Percentiles rank a stretch among this genome's conserved stretches.
phyloP scores from a whole-genome alignment of 1,140 invertebrate genomes.

The Hyposmocoma kahamanoa region DNA sequence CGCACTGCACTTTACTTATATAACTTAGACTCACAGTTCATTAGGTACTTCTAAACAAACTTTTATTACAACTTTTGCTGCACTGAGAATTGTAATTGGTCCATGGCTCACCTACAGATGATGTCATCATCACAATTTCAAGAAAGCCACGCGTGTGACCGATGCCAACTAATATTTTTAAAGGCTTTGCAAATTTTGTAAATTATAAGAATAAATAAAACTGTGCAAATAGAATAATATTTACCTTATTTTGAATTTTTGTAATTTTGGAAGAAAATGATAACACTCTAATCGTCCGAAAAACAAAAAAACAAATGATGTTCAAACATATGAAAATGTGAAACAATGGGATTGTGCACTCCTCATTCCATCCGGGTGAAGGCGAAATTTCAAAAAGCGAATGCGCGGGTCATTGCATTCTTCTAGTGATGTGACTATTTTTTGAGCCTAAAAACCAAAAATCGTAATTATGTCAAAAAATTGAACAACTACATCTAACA shows the following conservation, averaged over 20 bases:
- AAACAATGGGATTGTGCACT: conserved; percentile 69
- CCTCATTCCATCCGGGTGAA: conserved; percentile 69
- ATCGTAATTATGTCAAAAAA: conserved; percentile 50
- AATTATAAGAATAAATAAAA: conserved; percentile 22
- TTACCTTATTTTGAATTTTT: conserved; percentile 73
- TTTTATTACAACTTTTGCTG: conserved; percentile 18
- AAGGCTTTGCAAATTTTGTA: conserved; percentile 19
- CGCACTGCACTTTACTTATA: conserved; percentile 64
- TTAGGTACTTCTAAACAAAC: conserved; percentile 7
- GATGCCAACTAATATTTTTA: conserved; percentile 33
- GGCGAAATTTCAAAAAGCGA: conserved; percentile 67
- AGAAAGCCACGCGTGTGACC: conserved; percentile 50
- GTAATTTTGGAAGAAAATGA: conserved; percentile 72
- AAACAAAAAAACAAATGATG: conserved; percentile 74
- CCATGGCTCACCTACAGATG: conserved; percentile 46
- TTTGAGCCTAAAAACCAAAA: conserved; percentile 63
- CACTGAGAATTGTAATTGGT: conserved; percentile 24
- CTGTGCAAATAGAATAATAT: conserved; percentile 43
- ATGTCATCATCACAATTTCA: conserved; percentile 56
- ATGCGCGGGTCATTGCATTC: conserved; percentile 62
- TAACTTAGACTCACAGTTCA: background rate
- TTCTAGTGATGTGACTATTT: conserved; percentile 62
- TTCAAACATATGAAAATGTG: conserved; percentile 71
- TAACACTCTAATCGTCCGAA: conserved; percentile 69
- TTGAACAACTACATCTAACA: conserved; percentile 49